Evolutionary conservation across 2,888 invertebrate genomes (phyloP).

Genomic region (Nyleta sp.): DNA sequence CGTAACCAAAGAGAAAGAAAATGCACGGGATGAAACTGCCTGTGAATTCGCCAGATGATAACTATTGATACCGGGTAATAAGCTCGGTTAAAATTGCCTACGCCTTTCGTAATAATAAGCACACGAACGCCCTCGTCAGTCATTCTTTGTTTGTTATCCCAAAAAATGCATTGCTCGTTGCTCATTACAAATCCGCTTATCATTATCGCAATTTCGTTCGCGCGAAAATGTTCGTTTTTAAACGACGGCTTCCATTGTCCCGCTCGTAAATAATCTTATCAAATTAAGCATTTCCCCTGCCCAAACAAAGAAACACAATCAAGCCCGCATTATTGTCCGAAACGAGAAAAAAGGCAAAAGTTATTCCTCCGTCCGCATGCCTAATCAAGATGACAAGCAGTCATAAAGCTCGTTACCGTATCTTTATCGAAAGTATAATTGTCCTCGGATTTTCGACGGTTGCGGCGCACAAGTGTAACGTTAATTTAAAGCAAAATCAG

Average conservation of each 20-base stretch:
- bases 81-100: conserved; percentile 72
- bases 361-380: background rate
- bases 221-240: background rate
- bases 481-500: conserved; percentile 50
- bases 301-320: conserved; percentile 31
- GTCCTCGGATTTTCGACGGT: conserved; percentile 23
- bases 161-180: conserved; percentile 23
- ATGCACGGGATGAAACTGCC: conserved; percentile 64
- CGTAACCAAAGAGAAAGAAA: conserved; percentile 20
- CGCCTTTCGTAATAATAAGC: conserved; percentile 52
- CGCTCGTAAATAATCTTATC: conserved; percentile 2
- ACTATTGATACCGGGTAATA: conserved; percentile 75
- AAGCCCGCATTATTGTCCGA: background rate
- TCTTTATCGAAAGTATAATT: conserved; percentile 47
- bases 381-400: conserved; percentile 44
- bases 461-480: too few relatives aligned
- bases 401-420: conserved; percentile 37
- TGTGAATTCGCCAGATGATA: conserved; percentile 77
- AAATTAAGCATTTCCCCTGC: background rate
- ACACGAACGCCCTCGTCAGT: conserved; percentile 33
- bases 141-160: conserved; percentile 33
- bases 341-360: conserved; percentile 12
- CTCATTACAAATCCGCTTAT: conserved; percentile 30
- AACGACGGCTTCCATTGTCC: background rate
- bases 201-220: conserved; percentile 22